Percentiles rank a stretch among this genome's conserved stretches.
Evolutionary conservation across 1,140 invertebrate species (phyloP).

Genomic region (Monomorium pharaonis): DNA sequence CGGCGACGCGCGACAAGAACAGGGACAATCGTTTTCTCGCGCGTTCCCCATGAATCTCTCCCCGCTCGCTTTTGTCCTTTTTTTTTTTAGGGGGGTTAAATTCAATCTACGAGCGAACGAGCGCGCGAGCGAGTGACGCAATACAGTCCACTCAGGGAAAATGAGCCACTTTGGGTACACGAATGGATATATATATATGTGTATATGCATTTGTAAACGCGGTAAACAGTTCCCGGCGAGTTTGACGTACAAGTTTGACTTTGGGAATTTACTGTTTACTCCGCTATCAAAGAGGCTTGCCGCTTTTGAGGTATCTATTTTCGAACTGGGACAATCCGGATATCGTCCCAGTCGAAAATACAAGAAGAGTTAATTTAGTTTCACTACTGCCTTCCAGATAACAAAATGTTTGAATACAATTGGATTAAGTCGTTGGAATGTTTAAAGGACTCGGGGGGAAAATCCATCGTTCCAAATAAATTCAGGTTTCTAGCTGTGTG

Average conservation of each 20-base stretch:
- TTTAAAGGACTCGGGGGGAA: background rate
- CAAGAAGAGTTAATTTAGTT: slow-evolving; percentile 19
- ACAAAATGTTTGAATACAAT: background rate
- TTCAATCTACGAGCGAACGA: slow-evolving; percentile 63
- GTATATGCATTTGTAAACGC: too few species aligned
- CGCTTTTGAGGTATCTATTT: slow-evolving; percentile 3
- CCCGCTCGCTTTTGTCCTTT: slow-evolving; percentile 19
- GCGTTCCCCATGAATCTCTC: background rate
- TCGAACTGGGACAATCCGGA: slow-evolving; percentile 13
- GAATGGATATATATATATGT: background rate
- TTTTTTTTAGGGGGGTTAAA: too few species aligned
- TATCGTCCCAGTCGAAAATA: background rate
- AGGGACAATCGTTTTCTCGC: slow-evolving; percentile 18
- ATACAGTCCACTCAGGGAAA: slow-evolving; percentile 38
- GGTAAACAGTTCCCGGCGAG: background rate
- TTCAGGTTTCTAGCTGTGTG: background rate
- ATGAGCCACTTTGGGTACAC: background rate
- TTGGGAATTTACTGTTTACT: slow-evolving; percentile 14
- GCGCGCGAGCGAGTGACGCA: too few species aligned
- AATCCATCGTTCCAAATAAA: background rate
- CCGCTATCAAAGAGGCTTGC: background rate
- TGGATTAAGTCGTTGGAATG: background rate
- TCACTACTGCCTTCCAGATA: background rate
- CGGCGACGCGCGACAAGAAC: slow-evolving; percentile 62
- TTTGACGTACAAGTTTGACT: slow-evolving; percentile 36